Percentiles rank a stretch among this genome's conserved stretches.
These are phyloP conservation scores for Silurus meridionalis DNA, from an alignment of 2,113 vertebrate genomes.

Conservation along the genomic window DNA sequence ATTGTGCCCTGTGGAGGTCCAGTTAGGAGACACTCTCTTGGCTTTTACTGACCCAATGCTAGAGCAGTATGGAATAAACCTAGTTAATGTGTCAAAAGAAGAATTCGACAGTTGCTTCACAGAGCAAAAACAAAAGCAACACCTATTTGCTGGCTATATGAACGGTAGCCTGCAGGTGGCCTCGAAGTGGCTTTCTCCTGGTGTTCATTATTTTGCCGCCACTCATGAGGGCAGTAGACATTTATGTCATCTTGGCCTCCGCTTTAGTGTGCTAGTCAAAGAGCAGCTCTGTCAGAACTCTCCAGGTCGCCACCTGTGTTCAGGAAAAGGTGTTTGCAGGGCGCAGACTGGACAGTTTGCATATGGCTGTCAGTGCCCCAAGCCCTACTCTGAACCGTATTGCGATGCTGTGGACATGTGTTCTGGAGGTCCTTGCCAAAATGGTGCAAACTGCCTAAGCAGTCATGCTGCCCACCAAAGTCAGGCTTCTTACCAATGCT, in stretches of 20 bases:
- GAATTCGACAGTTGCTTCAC: slow-evolving; percentile 75
- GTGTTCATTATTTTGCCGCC: slow-evolving; percentile 79
- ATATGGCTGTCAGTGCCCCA: slow-evolving; percentile 74
- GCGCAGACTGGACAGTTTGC: slow-evolving; percentile 69
- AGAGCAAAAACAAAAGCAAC: slow-evolving; percentile 59
- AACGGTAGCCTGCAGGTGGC: slow-evolving; percentile 69
- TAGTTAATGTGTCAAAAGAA: slow-evolving; percentile 76
- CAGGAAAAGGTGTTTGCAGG: slow-evolving; percentile 77
- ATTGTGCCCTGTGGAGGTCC: slow-evolving; percentile 81
- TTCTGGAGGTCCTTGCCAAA: slow-evolving; percentile 73
- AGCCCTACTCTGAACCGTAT: slow-evolving; percentile 75
- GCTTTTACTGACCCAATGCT: slow-evolving; percentile 74
- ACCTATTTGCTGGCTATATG: slow-evolving; percentile 69
- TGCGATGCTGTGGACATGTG: slow-evolving; percentile 77
- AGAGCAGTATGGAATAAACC: slow-evolving; percentile 71
- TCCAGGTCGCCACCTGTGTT: slow-evolving; percentile 71
- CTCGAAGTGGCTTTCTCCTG: slow-evolving; percentile 71
- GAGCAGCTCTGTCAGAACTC: slow-evolving; percentile 72
- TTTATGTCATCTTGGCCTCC: slow-evolving; percentile 75
- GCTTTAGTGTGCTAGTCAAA: slow-evolving; percentile 78
- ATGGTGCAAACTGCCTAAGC: slow-evolving; percentile 71
- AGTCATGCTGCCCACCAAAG: slow-evolving; percentile 56
- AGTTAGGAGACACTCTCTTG: slow-evolving; percentile 76
- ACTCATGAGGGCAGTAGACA: slow-evolving; percentile 59
- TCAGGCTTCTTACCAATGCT: slow-evolving; percentile 68